Base-by-base conservation (phyloP, 2,888 invertebrate genomes). In the Lithophane leautieri region DNA sequence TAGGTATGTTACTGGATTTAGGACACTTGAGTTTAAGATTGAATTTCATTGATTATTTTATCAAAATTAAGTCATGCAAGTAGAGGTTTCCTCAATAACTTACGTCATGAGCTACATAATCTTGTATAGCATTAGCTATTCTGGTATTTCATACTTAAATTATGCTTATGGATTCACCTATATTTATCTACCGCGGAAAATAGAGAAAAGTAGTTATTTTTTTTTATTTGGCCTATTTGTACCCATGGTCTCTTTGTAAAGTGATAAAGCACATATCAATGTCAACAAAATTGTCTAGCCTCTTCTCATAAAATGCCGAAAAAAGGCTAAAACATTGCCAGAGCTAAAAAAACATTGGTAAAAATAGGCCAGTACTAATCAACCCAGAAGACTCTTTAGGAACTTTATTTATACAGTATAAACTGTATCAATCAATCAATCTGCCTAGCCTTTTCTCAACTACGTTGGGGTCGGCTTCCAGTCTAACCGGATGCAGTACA, bases 321-420 rank as follows among this genome's bases (percentile, higher is more conserved):
- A 44, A 72, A 47, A 56, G 54, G 69, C 72, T 4, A 34, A 70
- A 70, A 11, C 40, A 25, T 47, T 56, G 6, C 56, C 34, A 69
- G 44, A 34, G 9, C 44, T 19, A 69, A 56, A 56, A 12, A 54
- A 44, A 14, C 3, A 44, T 25, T 58, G 25, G 22, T 9, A 11
- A 25, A 58, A 70, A 47, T 73, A 70, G 70, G 44, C 11, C 56
- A 68, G 8, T 50, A 50, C 40, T 28, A 47, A 40, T 25, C 1
- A 16, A 42, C 16, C 68, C 28, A 54, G 14, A 66, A 66, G 0
- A 66, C 50, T 22, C 14, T 40, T 50, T 25, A 14, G 0, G 6
- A 25, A 47, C 12, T 40, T 22, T 19, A 16, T 19, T 28, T 16
- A 28, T 7, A 14, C 50, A 19, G n/a, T n/a, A 22, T 14, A 12